These are phyloP conservation scores for Triplophysa yarkandensis DNA, from an alignment of 2,797 vertebrate species.

Conservation along the genomic window DNA sequence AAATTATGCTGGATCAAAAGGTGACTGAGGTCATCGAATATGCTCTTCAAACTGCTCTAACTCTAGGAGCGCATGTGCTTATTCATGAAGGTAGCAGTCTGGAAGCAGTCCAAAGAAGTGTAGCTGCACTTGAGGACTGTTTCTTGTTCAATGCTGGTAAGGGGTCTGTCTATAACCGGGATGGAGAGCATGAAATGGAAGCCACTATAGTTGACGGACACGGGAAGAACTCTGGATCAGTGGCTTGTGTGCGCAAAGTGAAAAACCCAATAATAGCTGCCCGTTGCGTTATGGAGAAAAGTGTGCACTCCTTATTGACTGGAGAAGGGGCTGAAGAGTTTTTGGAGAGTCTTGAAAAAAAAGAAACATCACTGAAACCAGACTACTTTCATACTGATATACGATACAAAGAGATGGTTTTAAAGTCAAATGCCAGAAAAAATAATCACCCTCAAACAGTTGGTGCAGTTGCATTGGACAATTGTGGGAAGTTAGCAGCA, in stretches of 20 bases:
- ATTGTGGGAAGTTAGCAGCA: slow-evolving; percentile 68
- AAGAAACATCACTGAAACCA: slow-evolving; percentile 61
- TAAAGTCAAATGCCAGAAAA: slow-evolving; percentile 60
- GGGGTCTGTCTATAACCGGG: slow-evolving; percentile 79
- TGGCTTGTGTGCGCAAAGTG: slow-evolving; percentile 73
- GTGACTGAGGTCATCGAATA: slow-evolving; percentile 74
- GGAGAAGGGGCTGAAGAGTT: slow-evolving; percentile 77
- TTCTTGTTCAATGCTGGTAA: slow-evolving; percentile 82
- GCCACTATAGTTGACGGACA: slow-evolving; percentile 77
- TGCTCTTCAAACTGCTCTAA: slow-evolving; percentile 73
- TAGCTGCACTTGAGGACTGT: slow-evolving; percentile 79
- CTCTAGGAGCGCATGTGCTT: slow-evolving; percentile 71
- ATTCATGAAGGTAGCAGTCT: slow-evolving; percentile 71
- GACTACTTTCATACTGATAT: slow-evolving; percentile 79
- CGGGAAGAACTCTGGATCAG: slow-evolving; percentile 70
- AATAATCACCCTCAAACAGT: slow-evolving; percentile 81
- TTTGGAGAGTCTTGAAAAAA: slow-evolving; percentile 61
- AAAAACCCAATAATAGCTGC: slow-evolving; percentile 69
- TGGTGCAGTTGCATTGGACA: slow-evolving; percentile 78
- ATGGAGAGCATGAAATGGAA: slow-evolving; percentile 78
- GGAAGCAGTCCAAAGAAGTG: slow-evolving; percentile 78
- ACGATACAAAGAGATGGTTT: slow-evolving; percentile 67
- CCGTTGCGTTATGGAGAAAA: slow-evolving; percentile 70
- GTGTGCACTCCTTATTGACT: slow-evolving; percentile 68
- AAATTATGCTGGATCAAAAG: slow-evolving; percentile 70